Percentiles rank a stretch among this genome's conserved stretches.
Conservation (phyloP, 2,888 invertebrate species). For the Aquatica leii region DNA sequence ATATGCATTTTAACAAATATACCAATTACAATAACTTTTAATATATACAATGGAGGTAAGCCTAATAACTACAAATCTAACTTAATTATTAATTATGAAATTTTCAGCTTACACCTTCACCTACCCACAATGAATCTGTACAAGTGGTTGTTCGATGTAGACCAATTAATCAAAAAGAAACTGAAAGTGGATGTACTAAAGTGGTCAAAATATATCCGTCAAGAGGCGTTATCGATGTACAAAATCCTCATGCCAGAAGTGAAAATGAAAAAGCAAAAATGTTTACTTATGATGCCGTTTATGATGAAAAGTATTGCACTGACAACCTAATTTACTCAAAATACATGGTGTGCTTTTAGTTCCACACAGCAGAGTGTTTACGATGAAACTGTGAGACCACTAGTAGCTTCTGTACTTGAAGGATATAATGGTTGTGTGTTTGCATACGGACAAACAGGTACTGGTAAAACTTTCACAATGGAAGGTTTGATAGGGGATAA, state of each 20-base stretch:
- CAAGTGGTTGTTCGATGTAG: slow-evolving; percentile 97
- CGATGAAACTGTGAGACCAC: slow-evolving; percentile 93
- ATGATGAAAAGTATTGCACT: slow-evolving; percentile 76
- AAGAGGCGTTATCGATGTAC: slow-evolving; percentile 90
- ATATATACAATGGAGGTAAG: slow-evolving; percentile 26
- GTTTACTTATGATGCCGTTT: slow-evolving; percentile 98
- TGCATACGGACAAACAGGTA: slow-evolving; percentile 99
- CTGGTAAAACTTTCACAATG: slow-evolving; percentile 85
- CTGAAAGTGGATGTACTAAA: slow-evolving; percentile 74
- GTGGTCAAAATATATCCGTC: slow-evolving; percentile 86
- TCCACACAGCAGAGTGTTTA: slow-evolving; percentile 93
- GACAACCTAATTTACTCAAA: slow-evolving; percentile 1
- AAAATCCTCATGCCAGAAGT: slow-evolving; percentile 78
- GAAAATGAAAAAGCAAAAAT: slow-evolving; percentile 82
- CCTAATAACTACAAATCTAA: not conserved
- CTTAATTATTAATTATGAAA: not conserved
- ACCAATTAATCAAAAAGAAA: slow-evolving; percentile 91
- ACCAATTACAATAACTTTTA: not conserved
- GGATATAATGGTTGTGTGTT: slow-evolving; percentile 99
- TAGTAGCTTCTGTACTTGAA: slow-evolving; percentile 94
- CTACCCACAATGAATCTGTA: slow-evolving; percentile 78
- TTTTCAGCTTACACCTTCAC: slow-evolving; percentile 57
- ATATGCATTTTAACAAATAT: slow-evolving; percentile 8
- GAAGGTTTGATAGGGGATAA: slow-evolving; percentile 73
- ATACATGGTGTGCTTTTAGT: slow-evolving; percentile 53